Evolutionary conservation across 1,140 invertebrate species (phyloP).

Genomic region (Solen grandis): DNA sequence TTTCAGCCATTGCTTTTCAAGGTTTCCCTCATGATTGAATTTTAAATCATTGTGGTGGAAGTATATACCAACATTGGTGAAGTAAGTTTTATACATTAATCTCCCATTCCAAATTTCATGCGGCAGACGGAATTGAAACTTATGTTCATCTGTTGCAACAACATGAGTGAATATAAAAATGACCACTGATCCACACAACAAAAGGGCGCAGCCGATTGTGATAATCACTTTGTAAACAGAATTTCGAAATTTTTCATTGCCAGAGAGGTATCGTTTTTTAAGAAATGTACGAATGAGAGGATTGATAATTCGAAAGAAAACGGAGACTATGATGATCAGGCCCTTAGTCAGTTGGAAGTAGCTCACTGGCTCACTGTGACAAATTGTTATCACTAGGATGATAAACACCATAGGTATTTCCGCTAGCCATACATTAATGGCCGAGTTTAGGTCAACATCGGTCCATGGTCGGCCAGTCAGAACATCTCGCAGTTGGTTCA

Average conservation of each 20-base stretch:
- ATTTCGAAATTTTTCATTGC: slow-evolving; percentile 25
- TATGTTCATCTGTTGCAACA: slow-evolving; percentile 33
- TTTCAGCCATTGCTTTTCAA: slow-evolving; percentile 36
- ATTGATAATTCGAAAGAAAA: slow-evolving; percentile 60
- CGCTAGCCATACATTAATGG: slow-evolving; percentile 57
- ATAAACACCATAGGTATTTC: slow-evolving; percentile 59
- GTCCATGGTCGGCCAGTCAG: slow-evolving; percentile 39
- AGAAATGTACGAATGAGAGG: slow-evolving; percentile 59
- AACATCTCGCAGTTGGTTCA: slow-evolving; percentile 44
- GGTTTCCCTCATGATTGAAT: not conserved
- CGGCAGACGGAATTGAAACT: slow-evolving; percentile 45
- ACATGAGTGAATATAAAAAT: slow-evolving; percentile 71
- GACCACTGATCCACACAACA: slow-evolving; percentile 58
- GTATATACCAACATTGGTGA: slow-evolving; percentile 57
- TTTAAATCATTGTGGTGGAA: slow-evolving; percentile 25
- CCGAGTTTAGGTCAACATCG: slow-evolving; percentile 49
- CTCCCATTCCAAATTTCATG: slow-evolving; percentile 45
- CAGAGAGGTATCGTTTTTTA: slow-evolving; percentile 37
- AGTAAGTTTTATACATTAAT: slow-evolving; percentile 47
- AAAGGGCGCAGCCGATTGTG: slow-evolving; percentile 63
- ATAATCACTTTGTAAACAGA: slow-evolving; percentile 58
- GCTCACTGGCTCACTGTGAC: slow-evolving; percentile 60
- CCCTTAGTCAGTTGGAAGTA: slow-evolving; percentile 59
- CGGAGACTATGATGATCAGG: slow-evolving; percentile 30
- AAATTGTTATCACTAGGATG: slow-evolving; percentile 55